These are phyloP conservation scores for Oligia latruncula DNA, from an alignment of 2,888 invertebrate species.

Conservation along the genomic window DNA sequence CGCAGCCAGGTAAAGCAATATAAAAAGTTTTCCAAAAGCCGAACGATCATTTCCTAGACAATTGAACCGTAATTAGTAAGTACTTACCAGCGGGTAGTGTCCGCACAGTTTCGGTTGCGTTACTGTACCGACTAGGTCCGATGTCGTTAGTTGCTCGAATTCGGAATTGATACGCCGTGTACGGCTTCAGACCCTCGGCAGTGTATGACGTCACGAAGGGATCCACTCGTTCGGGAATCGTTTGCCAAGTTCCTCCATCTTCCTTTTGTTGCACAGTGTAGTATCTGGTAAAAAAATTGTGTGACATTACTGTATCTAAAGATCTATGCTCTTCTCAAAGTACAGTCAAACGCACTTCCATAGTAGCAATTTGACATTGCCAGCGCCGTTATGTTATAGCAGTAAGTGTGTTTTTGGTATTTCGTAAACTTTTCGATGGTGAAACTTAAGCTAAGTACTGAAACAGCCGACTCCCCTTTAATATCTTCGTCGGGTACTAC, in stretches of 20 bases:
- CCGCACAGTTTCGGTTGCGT: constrained; percentile 95
- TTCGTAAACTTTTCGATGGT: neutral
- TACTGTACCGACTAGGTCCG: constrained; percentile 97
- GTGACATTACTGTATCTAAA: neutral
- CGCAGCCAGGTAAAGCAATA: neutral
- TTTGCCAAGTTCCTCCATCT: constrained; percentile 95
- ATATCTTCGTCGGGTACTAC: neutral
- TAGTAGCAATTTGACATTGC: neutral
- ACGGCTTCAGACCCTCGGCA: constrained; percentile 95
- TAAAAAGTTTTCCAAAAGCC: neutral
- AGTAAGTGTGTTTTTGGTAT: too few relatives aligned
- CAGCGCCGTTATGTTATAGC: neutral
- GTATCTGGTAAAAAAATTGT: constrained; percentile 89
- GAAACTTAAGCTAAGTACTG: neutral
- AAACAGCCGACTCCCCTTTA: neutral
- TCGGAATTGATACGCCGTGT: constrained; percentile 96
- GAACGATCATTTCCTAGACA: too few relatives aligned
- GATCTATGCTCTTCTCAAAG: neutral
- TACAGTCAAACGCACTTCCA: neutral
- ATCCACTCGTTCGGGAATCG: constrained; percentile 96
- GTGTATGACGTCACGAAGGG: constrained; percentile 96
- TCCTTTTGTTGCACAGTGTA: constrained; percentile 98
- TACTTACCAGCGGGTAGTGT: constrained; percentile 95
- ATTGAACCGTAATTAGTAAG: neutral
- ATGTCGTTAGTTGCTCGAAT: constrained; percentile 99